Evolutionary conservation across 2,888 invertebrate species (phyloP), one percentile per base, ranked within the genome.

Genomic region (Merodon equestris): DNA sequence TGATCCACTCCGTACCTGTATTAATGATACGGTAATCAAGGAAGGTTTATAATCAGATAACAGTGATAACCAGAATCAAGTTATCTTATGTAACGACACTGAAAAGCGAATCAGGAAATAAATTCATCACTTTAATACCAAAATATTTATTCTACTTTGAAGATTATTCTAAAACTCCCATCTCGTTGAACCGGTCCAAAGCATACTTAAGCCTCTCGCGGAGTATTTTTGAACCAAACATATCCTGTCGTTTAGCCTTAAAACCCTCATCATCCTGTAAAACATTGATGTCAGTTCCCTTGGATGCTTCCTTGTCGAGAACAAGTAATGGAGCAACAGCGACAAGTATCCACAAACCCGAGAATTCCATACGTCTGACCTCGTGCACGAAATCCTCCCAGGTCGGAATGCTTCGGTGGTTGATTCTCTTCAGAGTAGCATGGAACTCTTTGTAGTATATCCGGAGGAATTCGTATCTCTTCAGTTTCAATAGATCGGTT

Each of bases 331-430:
- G 70, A 1, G 54, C 61, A 12, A 70, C 54, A 1, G 54, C 48
- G 17, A 54, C 1, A 34, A 61, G 27, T 9, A 54, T 47, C 70
- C 70, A 70, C 1, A 40, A 34, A 0, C 45, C 83, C 14, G 67
- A 79, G 14, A 82, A 45, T 48, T 82, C 82, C 9, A 44, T 44
- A 9, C 18, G 40, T 12, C 17, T 5, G 40, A 83, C 68, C 58
- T 87, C 87, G 1, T 72, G 51, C 12, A 83, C 45, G 14, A 88
- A 75, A 47, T 85, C 83, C 0, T 86, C 83, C 34, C 82, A 85
- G 34, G 83, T 83, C 12, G 87, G 87, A 38, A 84, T 38, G 0
- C 83, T 60, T 17, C 76, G 81, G 64, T 82, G 66, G 12, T 83
- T 81, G 1, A 85, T 66, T 0, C 66, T 57, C 0, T 73, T 60